Conservation (phyloP, 2,113 vertebrate genomes). For the Sporophila hypoxantha region DNA sequence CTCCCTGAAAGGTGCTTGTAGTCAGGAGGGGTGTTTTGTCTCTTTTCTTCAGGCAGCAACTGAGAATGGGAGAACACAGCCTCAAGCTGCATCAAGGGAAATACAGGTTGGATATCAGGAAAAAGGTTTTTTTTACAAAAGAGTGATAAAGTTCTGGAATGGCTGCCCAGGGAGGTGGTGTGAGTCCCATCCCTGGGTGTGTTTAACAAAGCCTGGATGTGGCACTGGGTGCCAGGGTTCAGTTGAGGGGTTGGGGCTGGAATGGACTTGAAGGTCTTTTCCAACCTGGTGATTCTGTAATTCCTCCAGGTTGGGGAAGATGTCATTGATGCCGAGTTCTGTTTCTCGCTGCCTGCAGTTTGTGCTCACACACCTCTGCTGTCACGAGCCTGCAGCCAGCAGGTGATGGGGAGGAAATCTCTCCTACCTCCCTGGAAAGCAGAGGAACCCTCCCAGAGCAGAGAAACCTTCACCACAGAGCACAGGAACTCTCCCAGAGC, state of each 20-base stretch:
- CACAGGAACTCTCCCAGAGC: not conserved
- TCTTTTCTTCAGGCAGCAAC: not conserved
- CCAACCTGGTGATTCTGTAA: not conserved
- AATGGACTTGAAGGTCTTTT: not conserved
- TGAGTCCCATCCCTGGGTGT: not conserved
- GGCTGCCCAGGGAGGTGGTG: rapidly evolving
- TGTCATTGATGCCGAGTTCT: not conserved
- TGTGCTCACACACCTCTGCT: not conserved
- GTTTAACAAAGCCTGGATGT: not conserved
- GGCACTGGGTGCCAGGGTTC: not conserved
- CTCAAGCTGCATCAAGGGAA: not conserved
- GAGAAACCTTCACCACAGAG: no score
- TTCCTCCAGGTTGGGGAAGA: rapidly evolving
- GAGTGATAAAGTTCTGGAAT: not conserved
- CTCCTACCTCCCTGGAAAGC: not conserved
- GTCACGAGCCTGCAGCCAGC: not conserved
- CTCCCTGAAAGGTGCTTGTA: not conserved
- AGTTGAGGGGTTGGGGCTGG: not conserved
- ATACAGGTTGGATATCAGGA: rapidly evolving
- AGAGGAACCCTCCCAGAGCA: not conserved
- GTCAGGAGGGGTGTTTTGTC: rapidly evolving
- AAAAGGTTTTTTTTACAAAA: not conserved
- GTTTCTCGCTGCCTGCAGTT: not conserved
- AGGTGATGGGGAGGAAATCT: not conserved
- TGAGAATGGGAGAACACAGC: not conserved